Base-by-base conservation (phyloP, 2,113 vertebrate genomes). In the Lampris incognitus region DNA sequence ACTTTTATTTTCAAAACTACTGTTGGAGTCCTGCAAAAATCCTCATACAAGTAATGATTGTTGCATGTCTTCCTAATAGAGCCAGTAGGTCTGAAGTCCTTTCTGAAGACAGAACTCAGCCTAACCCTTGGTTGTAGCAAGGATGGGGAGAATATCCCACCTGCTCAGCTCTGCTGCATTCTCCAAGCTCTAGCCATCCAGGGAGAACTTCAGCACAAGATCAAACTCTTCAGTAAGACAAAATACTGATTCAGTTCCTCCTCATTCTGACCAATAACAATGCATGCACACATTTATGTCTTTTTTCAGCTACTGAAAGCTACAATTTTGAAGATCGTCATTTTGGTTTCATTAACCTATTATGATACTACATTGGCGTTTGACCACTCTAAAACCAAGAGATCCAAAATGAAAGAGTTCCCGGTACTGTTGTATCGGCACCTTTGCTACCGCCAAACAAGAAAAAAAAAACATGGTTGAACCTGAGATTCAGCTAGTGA, bases 201-300 rank as follows among this genome's bases (percentile, higher is more conserved):
- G 38, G 96, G 96, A 72, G 96, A 98, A 37, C 95, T 99, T 55
- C 95, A 92, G 63, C 85, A 90, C 86, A 98, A 95, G 79, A 93
- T 99, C 50, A 97, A 95, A 57, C 91, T 92, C 6, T 99, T 99
- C 84, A 96, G 98, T 99, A 95, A 96, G 93, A 60, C 56, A 40
- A 13, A 63, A 9, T 11, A 13, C 37, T 40, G 38, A 37, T 13
- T 3, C 11, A 2, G 11, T 1, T 37, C 24, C 24, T 24, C 4
- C 44, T 5, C 44, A 46, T 46, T 46, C 51, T n/a, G 51, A 7
- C 6, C 50, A 10, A 10, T 51, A 51, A 4, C 9, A 7, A 51
- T 10, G 9, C 9, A 51, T 51, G 4, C 7, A 46, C 7, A 46
- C 7, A 4, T 46, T 46, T 46, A 46, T 46, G 44, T 46, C 6